Percentiles rank a stretch among this genome's conserved stretches.
These are phyloP conservation scores for Blastobasis adustella DNA, from an alignment of 2,888 invertebrate species.

Conservation along the genomic window DNA sequence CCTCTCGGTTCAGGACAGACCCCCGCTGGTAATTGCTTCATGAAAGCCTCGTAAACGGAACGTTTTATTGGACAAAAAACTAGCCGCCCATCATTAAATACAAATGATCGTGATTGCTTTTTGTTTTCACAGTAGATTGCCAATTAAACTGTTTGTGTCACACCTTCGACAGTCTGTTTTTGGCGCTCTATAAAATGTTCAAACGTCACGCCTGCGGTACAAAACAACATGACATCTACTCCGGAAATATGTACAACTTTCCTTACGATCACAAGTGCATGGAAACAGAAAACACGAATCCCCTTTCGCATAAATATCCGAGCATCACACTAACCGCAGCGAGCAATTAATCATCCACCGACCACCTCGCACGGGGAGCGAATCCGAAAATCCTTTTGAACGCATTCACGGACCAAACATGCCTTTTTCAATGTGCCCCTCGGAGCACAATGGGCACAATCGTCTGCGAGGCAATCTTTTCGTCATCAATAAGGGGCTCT, in stretches of 20 bases:
- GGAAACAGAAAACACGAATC: no score
- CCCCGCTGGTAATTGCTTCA: conserved; percentile 62
- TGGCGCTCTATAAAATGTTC: no score
- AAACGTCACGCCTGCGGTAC: no score
- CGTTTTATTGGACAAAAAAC: conserved; percentile 43
- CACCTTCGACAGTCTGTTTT: no score
- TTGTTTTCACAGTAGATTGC: background rate
- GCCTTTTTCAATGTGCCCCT: conserved; percentile 32
- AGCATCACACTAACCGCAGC: no score
- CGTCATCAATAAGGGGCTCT: conserved; percentile 66
- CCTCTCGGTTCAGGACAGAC: conserved; percentile 52
- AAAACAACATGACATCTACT: no score
- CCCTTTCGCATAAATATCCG: no score
- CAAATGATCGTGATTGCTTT: conserved; percentile 24
- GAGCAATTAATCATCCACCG: no score
- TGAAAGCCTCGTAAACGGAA: conserved; percentile 50
- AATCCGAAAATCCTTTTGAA: conserved; percentile 39
- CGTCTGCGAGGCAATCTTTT: conserved; percentile 52
- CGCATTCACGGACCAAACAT: conserved; percentile 41
- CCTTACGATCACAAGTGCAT: no score
- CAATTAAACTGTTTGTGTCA: no score
- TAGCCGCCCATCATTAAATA: conserved; percentile 38
- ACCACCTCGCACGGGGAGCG: conserved; percentile 1
- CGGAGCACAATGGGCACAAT: conserved; percentile 43
- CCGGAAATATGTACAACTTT: no score